Evolutionary conservation across 2,888 invertebrate genomes (phyloP).

Genomic region (Drosophila koepferae): DNA sequence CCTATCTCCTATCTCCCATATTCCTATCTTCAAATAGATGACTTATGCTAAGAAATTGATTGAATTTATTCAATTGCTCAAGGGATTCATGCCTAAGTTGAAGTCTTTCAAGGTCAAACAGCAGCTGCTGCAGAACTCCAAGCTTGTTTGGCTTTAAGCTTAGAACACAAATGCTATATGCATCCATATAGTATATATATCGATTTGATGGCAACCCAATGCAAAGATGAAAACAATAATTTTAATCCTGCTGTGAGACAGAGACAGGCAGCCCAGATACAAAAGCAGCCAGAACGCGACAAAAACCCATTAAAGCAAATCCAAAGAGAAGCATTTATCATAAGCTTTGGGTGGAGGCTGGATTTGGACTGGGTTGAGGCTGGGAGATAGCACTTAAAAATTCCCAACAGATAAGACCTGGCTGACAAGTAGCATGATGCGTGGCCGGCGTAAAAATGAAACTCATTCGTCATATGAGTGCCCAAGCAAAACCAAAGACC

Average conservation of each 20-base stretch:
- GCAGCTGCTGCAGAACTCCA: neutral
- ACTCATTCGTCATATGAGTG: conserved; percentile 68
- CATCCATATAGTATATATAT: neutral
- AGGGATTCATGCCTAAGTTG: neutral
- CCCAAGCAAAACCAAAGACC: neutral
- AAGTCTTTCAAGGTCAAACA: neutral
- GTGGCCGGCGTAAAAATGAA: conserved; percentile 69
- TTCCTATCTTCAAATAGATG: neutral
- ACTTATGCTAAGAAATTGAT: neutral
- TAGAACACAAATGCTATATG: neutral
- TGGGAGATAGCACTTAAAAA: conserved; percentile 59
- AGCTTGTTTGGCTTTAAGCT: conserved; percentile 3
- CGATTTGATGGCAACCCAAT: conserved; percentile 5
- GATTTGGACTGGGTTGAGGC: neutral
- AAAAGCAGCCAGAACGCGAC: neutral
- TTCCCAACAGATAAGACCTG: conserved; percentile 70
- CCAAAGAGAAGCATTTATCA: conserved; percentile 18
- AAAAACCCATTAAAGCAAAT: conserved; percentile 8
- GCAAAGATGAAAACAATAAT: conserved; percentile 7
- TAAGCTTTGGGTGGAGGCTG: neutral
- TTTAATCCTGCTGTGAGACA: conserved; percentile 5
- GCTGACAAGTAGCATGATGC: conserved; percentile 68
- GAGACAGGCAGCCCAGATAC: neutral
- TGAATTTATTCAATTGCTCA: neutral
- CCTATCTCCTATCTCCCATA: neutral